Conservation (phyloP, 2,888 invertebrate genomes). For the Byasa hedistus region DNA sequence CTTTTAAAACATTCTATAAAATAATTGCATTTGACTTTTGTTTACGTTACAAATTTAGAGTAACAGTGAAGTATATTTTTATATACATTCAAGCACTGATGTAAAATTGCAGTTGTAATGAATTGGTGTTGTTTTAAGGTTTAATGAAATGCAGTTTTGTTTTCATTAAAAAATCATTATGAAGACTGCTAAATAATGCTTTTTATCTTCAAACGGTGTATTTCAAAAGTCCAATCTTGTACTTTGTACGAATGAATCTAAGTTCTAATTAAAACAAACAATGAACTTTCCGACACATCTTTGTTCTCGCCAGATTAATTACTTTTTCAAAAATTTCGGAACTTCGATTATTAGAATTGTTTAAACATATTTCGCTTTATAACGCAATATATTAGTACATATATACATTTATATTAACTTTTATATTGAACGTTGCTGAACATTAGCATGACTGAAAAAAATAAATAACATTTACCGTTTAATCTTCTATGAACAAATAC, state of each 20-base stretch:
- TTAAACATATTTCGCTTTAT: neutral
- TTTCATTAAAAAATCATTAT: neutral
- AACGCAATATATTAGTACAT: no score
- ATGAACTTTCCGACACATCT: neutral
- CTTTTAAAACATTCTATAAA: neutral
- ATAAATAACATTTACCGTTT: no score
- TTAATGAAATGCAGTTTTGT: neutral
- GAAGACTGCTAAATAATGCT: neutral
- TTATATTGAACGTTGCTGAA: no score
- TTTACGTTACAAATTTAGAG: no score
- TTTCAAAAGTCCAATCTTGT: neutral
- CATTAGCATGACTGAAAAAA: no score
- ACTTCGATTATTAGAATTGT: neutral
- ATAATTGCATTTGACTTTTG: no score
- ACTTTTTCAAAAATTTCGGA: neutral
- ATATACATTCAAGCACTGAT: no score
- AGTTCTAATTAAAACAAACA: constrained; percentile 3
- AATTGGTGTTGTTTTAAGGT: no score
- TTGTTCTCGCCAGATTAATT: neutral
- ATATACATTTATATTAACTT: no score
- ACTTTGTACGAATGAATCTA: neutral
- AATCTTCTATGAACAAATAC: no score
- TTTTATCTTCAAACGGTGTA: neutral
- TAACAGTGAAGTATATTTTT: no score
- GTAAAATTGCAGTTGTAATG: no score